Percentiles rank a stretch among this genome's conserved stretches.
Evolutionary conservation across 2,797 vertebrate genomes (phyloP).

Genomic region (Monodelphis domestica): DNA sequence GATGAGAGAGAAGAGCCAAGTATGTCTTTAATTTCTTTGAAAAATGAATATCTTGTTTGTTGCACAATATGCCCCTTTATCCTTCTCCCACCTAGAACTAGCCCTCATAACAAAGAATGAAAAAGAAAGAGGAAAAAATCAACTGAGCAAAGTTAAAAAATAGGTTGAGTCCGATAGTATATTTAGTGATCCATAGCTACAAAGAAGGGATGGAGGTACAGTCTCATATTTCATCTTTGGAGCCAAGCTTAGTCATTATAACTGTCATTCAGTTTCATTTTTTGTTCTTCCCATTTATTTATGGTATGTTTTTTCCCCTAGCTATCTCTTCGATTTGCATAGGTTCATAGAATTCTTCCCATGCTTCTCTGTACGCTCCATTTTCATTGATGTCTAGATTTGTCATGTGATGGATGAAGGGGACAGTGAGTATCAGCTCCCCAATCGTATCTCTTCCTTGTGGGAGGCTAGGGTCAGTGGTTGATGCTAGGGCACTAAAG

Average conservation of each 20-base stretch:
- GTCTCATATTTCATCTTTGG: neutral
- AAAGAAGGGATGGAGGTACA: neutral
- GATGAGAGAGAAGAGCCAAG: neutral
- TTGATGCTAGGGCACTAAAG: constrained; percentile 30
- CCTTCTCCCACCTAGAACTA: neutral
- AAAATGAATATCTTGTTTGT: neutral
- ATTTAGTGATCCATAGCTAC: neutral
- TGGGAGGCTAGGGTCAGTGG: constrained; percentile 9
- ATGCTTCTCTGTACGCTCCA: neutral
- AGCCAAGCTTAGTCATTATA: neutral
- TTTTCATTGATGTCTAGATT: neutral
- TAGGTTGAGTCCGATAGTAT: neutral
- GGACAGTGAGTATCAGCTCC: neutral
- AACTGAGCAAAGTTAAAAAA: neutral
- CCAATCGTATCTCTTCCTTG: constrained; percentile 14
- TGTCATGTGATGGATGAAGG: neutral
- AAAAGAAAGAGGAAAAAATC: neutral
- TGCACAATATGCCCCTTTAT: neutral
- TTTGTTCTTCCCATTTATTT: neutral
- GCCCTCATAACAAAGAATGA: neutral
- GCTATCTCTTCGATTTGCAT: neutral
- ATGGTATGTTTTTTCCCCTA: neutral
- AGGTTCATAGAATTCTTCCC: neutral
- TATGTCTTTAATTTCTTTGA: neutral
- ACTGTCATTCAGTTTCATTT: neutral